phyloP scores from a whole-genome alignment of 2,888 invertebrate species.

The Cheilosia scutellata region DNA sequence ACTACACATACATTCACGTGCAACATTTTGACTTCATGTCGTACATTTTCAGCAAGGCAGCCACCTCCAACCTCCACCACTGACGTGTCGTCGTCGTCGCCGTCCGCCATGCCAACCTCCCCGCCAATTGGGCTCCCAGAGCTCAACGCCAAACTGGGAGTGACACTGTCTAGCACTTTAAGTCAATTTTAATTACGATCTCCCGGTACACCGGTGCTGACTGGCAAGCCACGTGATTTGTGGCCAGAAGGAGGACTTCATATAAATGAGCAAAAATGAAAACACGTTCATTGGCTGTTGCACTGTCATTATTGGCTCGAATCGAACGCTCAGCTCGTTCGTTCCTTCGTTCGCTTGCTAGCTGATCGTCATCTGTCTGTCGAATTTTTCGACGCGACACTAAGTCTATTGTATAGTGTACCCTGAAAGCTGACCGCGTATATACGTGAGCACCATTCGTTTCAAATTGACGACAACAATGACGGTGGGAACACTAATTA shows the following conservation, averaged over 20 bases:
- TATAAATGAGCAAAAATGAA: not conserved
- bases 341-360: not conserved
- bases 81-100: slow-evolving; percentile 18
- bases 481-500: slow-evolving; percentile 73
- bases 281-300: slow-evolving; percentile 40
- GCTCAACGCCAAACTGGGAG: slow-evolving; percentile 69
- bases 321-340: slow-evolving; percentile 53
- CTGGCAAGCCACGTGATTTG: slow-evolving; percentile 64
- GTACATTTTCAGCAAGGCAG: slow-evolving; percentile 49
- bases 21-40: slow-evolving; percentile 53
- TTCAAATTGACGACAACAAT: slow-evolving; percentile 66
- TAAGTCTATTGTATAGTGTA: slow-evolving; percentile 58
- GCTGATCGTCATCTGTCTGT: slow-evolving; percentile 69
- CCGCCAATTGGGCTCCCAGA: slow-evolving; percentile 47
- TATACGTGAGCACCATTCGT: slow-evolving; percentile 23
- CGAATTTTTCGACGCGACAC: slow-evolving; percentile 67
- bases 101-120: slow-evolving; percentile 30
- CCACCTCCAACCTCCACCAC: slow-evolving; percentile 54
- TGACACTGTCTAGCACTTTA: slow-evolving; percentile 75
- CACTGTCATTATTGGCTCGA: slow-evolving; percentile 47
- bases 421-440: no score
- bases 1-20: not conserved
- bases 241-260: slow-evolving; percentile 44
- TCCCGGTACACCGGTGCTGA: slow-evolving; percentile 47
- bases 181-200: slow-evolving; percentile 76